These are phyloP conservation scores for Tenualosa ilisha DNA, from an alignment of 2,797 vertebrate genomes.

Conservation along the genomic window DNA sequence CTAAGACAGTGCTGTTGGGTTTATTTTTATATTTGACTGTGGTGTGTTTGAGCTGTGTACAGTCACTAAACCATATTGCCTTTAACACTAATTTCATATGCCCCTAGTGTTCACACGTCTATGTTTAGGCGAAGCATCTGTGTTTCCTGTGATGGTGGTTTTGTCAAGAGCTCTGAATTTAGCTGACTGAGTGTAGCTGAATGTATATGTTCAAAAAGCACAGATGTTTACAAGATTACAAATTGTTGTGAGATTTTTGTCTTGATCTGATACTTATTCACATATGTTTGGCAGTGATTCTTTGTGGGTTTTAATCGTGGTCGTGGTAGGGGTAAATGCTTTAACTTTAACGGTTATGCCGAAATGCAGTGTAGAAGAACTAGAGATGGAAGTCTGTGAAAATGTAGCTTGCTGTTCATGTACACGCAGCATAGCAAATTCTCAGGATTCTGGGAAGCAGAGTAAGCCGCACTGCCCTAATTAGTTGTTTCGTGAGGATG, in stretches of 20 bases:
- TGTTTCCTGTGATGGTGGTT: slow-evolving; percentile 36
- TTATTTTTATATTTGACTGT: neutral
- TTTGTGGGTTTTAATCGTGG: neutral
- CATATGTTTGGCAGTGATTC: neutral
- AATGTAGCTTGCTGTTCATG: neutral
- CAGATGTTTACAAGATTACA: neutral
- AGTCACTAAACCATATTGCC: neutral
- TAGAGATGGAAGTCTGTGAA: neutral
- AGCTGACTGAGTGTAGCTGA: slow-evolving; percentile 7
- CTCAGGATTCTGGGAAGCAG: neutral
- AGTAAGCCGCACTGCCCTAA: neutral
- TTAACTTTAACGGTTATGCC: neutral
- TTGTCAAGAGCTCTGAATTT: slow-evolving; percentile 28
- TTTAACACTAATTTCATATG: neutral
- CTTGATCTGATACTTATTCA: neutral
- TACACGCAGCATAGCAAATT: neutral
- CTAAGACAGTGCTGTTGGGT: neutral
- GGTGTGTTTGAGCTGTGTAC: neutral
- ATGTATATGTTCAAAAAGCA: neutral
- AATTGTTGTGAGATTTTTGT: neutral
- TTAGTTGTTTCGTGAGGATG: slow-evolving; percentile 5
- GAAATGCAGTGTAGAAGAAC: neutral
- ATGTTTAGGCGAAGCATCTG: slow-evolving; percentile 5
- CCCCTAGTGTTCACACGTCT: neutral
- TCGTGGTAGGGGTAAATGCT: neutral